Base-by-base conservation (phyloP, 2,113 vertebrate genomes). In the Turnix velox region DNA sequence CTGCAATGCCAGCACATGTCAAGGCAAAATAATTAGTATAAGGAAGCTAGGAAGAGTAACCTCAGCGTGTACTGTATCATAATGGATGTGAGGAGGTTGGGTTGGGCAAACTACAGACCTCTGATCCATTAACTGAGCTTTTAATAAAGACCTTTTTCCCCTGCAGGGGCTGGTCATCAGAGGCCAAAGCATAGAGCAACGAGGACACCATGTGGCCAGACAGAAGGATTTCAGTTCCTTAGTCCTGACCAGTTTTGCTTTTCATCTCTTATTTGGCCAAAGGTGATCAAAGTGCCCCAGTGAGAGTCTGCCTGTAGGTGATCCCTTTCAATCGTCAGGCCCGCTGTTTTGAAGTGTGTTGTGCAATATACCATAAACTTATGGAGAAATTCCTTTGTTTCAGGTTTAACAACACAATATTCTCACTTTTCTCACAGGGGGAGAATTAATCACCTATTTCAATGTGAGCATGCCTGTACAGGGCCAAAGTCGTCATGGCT, bases 131-230 rank as follows among this genome's bases (percentile, higher is more conserved):
- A 88, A 80, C 43, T 66, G 76, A 51, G 48, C 3, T 39, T 87
- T 72, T 30, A 79, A 86, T 73, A 25, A 69, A 93, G 59, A 93
- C 88, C 51, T 80, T 81, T 78, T 37, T 37, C 48, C 52, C 35
- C 45, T 71, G 51, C 61, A 68, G 81, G 80, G 61, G 9, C 23
- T 90, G 84, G 81, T 84, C 93, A 76, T 49, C 77, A 75, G 83
- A 74, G 68, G 59, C 45, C 52, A 84, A 61, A 54, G 25, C 31
- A 22, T 82, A 87, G 93, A 94, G 66, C 72, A 87, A 96, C 88
- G 87, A 94, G 92, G 96, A 95, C 96, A 96, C 91, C 96, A 66
- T 82, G 93, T 96, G 96, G 96, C 72, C 94, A 90, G 19, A 63
- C 8, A 84, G 87, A 24, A 94, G 63, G 76, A 92, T 87, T 82